Evolutionary conservation across 2,113 vertebrate genomes (phyloP).

Genomic region (Oncorhynchus clarkii): DNA sequence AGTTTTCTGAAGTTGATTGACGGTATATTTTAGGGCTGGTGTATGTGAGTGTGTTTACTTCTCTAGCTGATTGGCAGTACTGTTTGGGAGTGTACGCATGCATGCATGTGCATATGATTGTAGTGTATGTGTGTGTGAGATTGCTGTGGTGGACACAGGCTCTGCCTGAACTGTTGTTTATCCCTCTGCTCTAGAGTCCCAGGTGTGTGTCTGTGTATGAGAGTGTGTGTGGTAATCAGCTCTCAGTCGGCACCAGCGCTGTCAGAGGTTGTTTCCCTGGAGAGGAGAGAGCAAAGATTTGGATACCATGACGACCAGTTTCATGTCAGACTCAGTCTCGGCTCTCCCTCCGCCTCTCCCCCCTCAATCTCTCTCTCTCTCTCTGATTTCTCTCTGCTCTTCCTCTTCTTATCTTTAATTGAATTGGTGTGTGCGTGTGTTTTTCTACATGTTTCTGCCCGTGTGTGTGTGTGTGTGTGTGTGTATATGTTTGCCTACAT

Average conservation of each 20-base stretch:
- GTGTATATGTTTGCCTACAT: conserved; percentile 22
- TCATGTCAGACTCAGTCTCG: conserved; percentile 6
- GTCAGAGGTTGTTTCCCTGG: conserved; percentile 38
- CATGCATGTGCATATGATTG: too few relatives aligned
- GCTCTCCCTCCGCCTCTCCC: background rate
- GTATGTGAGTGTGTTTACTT: too few relatives aligned
- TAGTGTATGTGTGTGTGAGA: too few relatives aligned
- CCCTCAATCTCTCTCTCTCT: background rate
- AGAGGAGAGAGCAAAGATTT: conserved; percentile 36
- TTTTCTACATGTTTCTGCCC: conserved; percentile 35
- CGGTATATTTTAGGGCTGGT: too few relatives aligned
- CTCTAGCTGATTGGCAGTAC: too few relatives aligned
- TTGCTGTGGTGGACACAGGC: too few relatives aligned
- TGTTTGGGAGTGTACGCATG: too few relatives aligned
- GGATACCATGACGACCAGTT: conserved; percentile 39
- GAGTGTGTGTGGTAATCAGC: background rate
- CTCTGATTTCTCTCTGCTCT: background rate
- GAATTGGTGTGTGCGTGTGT: background rate
- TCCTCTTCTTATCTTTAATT: background rate
- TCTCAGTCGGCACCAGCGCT: background rate
- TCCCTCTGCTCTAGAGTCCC: too few relatives aligned
- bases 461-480: conserved; percentile 3
- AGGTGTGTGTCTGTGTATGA: too few relatives aligned
- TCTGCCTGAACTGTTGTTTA: too few relatives aligned
- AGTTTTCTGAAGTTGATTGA: too few relatives aligned